phyloP scores from a whole-genome alignment of 2,113 vertebrate genomes.

The Odobenus rosmarus region DNA sequence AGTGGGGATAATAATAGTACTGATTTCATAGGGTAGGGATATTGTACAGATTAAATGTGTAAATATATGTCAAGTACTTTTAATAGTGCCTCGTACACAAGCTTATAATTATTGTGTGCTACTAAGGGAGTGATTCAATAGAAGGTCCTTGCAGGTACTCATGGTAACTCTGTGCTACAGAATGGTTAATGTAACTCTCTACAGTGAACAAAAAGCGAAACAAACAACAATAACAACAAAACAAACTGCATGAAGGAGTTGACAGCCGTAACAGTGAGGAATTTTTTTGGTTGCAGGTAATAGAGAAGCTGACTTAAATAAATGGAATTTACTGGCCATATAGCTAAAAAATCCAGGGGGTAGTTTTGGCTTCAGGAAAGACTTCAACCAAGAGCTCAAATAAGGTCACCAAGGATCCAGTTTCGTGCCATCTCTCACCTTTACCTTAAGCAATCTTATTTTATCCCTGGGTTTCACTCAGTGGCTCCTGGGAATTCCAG shows the following conservation, averaged over 20 bases:
- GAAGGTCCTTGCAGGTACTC: not conserved
- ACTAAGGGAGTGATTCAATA: not conserved
- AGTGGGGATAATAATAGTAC: not conserved
- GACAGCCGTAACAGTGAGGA: not conserved
- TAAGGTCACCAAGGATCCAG: not conserved
- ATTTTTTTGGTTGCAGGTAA: constrained; percentile 3
- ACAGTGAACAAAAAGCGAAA: not conserved
- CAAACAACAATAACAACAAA: not conserved
- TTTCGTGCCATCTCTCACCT: not conserved
- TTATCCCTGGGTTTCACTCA: not conserved
- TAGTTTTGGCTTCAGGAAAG: not conserved
- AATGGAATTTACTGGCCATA: not conserved
- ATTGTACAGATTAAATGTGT: not conserved
- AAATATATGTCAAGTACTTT: constrained; percentile 8
- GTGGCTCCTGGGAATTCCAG: not conserved
- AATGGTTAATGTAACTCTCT: not conserved
- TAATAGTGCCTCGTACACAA: not conserved
- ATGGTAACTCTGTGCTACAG: not conserved
- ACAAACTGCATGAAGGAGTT: not conserved
- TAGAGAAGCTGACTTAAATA: not conserved
- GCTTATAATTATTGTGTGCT: not conserved
- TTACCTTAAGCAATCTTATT: not conserved
- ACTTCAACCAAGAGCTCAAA: not conserved
- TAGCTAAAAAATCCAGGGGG: not conserved
- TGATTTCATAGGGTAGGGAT: not conserved